Evolutionary conservation across 2,888 invertebrate species (phyloP).

Genomic region (Drosophila nr. medialis): DNA sequence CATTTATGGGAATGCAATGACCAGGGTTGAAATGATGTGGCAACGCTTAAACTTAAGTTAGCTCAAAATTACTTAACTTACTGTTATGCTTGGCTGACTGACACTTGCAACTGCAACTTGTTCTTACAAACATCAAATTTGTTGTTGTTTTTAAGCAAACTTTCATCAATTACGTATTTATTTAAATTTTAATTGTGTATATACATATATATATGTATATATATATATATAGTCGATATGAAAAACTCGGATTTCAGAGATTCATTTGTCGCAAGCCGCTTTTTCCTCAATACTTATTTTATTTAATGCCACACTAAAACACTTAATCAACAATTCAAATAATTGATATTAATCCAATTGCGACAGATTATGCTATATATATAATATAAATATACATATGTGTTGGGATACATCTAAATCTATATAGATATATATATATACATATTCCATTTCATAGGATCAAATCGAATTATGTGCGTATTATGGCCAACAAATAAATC

Average conservation of each 20-base stretch:
- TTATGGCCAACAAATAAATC: background rate
- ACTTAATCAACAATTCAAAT: background rate
- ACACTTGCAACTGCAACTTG: background rate
- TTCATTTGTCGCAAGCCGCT: background rate
- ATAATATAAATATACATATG: background rate
- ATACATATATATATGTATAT: too few species aligned
- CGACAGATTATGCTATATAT: background rate
- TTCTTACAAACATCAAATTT: background rate
- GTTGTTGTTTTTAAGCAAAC: background rate
- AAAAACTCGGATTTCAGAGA: background rate
- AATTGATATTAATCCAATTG: background rate
- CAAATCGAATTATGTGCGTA: background rate
- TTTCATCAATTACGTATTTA: background rate
- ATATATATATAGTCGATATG: background rate
- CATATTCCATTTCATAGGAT: background rate
- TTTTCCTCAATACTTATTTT: background rate
- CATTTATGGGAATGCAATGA: constrained; percentile 15
- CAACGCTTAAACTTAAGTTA: background rate
- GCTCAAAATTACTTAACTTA: background rate
- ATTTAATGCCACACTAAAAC: background rate
- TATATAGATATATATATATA: background rate
- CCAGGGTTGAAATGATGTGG: constrained; percentile 22
- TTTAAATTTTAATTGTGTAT: background rate
- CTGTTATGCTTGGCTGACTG: background rate
- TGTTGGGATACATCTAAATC: background rate